phyloP scores from a whole-genome alignment of 1,140 invertebrate species.

The Leptinotarsa defecta region DNA sequence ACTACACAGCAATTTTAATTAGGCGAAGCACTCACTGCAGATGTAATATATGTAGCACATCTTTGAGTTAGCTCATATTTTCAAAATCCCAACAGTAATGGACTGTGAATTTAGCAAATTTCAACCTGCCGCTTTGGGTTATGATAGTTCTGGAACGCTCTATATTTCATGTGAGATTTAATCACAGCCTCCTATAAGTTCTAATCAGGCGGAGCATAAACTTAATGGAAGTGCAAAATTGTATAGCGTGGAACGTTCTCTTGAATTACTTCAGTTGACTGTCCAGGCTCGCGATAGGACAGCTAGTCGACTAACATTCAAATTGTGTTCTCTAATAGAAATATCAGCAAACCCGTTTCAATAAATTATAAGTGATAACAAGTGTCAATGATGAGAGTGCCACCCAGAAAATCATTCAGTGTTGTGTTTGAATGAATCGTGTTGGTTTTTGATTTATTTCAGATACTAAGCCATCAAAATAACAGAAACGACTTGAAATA shows the following conservation, averaged over 20 bases:
- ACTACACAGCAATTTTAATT: slow-evolving; percentile 6
- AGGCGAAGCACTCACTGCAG: not conserved
- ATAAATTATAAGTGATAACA: too few relatives aligned
- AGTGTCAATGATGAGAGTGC: too few relatives aligned
- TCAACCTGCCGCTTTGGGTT: not conserved
- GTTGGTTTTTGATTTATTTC: too few relatives aligned
- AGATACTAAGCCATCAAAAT: too few relatives aligned
- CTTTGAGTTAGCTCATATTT: not conserved
- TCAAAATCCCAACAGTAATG: not conserved
- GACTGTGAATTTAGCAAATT: not conserved
- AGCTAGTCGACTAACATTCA: too few relatives aligned
- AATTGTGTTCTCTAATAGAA: too few relatives aligned
- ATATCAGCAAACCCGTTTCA: too few relatives aligned
- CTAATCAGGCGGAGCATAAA: not conserved
- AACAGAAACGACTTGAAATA: too few relatives aligned
- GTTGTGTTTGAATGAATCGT: too few relatives aligned
- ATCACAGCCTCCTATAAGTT: not conserved
- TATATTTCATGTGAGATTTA: not conserved
- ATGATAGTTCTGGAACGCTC: not conserved
- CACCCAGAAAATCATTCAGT: too few relatives aligned
- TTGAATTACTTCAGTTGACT: too few relatives aligned
- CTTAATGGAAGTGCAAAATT: not conserved
- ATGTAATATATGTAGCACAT: not conserved
- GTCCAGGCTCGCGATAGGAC: too few relatives aligned
- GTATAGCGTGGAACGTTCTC: not conserved